phyloP scores from a whole-genome alignment of 2,113 vertebrate species.

The Rhineura floridana region DNA sequence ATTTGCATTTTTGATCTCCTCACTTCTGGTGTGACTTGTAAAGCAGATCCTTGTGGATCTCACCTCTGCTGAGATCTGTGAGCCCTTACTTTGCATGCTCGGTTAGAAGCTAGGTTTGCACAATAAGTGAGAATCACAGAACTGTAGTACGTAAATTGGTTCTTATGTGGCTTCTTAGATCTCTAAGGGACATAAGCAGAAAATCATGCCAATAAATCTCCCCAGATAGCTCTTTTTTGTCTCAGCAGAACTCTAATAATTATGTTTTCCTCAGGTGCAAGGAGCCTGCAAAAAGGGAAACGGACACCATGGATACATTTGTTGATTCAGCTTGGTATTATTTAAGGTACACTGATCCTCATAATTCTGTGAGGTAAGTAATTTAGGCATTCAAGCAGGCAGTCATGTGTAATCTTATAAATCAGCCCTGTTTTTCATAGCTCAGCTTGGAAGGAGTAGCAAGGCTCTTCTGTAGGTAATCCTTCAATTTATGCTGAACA shows the following conservation, averaged over 20 bases:
- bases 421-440: background rate
- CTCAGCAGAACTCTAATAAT: conserved; percentile 16
- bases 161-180: background rate
- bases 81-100: background rate
- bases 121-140: background rate
- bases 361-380: conserved; percentile 83
- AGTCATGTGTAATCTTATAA: background rate
- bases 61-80: background rate
- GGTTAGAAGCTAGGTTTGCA: background rate
- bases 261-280: conserved; percentile 80
- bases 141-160: background rate
- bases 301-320: conserved; percentile 98
- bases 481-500: background rate
- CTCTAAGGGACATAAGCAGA: background rate
- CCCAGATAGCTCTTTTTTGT: background rate
- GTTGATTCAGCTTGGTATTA: conserved; percentile 98
- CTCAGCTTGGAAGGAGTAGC: background rate
- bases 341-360: conserved; percentile 91
- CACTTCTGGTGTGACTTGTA: background rate
- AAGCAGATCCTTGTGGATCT: background rate
- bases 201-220: background rate
- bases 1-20: background rate
- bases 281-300: conserved; percentile 85
- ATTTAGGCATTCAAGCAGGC: background rate
- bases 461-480: background rate